Evolutionary conservation across 2,888 invertebrate species (phyloP), one percentile per base, ranked within the genome.

Genomic region (Malacosoma neustria): DNA sequence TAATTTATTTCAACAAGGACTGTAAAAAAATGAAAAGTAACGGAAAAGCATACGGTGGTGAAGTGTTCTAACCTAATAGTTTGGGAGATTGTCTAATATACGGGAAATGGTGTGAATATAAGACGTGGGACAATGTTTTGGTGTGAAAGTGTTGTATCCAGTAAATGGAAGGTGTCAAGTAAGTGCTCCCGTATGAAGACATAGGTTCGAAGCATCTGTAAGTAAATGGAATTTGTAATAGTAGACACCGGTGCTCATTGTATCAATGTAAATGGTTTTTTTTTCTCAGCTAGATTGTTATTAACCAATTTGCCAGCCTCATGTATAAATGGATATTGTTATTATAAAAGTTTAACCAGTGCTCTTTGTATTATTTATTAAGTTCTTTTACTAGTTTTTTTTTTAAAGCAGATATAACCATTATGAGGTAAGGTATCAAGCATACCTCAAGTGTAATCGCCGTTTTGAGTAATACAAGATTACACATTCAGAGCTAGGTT

Each of bases 121-220:
- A 66, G 75, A 60, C 47, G 80, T 64, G 44, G 79, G 85, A 85
- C 84, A 81, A 68, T 72, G 72, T 66, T 73, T 63, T 80, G 85
- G 82, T 73, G 74, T 80, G 85, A 66, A 70, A 80, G 85, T 84
- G 85, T 84, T 85, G 85, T 85, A 84, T 85, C 85, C 85, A 75
- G 68, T 76, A 66, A 67, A 72, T 80, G 84, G 85, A 84, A 84
- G 82, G 75, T 61, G 69, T 57, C 51, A 67, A 51, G 68, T 74
- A 65, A 68, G 66, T 74, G 81, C 82, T 84, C 82, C 80, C 66
- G 58, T 45, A 61, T 51, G 54, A 61, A 54, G 43, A 57, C 51
- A 60, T 61, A 58, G 68, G 63, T 65, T 68, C 71, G 61, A 42
- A 48, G 70, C 69, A 22, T 67, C 66, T 67, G 68, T 71, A 72